Percentiles rank a stretch among this genome's conserved stretches.
These are phyloP conservation scores for Channa argus DNA, from an alignment of 2,113 vertebrate species.

Conservation along the genomic window DNA sequence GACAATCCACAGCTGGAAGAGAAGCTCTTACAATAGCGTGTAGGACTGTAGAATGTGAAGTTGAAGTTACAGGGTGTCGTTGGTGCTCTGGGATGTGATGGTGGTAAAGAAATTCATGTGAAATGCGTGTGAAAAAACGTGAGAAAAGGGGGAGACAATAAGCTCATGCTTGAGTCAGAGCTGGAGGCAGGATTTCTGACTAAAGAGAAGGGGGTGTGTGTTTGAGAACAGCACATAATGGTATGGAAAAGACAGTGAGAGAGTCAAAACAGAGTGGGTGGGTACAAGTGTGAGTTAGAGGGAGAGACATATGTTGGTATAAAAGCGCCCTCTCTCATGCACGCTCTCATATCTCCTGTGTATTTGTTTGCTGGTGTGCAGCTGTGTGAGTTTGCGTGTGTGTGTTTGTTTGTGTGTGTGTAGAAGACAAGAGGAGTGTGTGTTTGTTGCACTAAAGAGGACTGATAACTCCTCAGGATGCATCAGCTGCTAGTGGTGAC, in stretches of 20 bases:
- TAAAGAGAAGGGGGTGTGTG: constrained; percentile 41
- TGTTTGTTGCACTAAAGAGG: constrained; percentile 63
- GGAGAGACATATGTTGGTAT: constrained; percentile 82
- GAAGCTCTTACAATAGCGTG: no score
- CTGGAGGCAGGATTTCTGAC: constrained; percentile 41
- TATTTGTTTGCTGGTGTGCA: constrained; percentile 54
- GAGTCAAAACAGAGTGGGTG: constrained; percentile 67
- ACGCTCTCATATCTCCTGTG: constrained; percentile 78
- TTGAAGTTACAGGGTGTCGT: constrained; percentile 45
- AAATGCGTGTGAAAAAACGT: constrained; percentile 21
- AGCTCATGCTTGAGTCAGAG: constrained; percentile 8
- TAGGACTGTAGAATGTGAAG: background rate
- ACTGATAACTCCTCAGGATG: constrained; percentile 83
- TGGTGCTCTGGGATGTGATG: constrained; percentile 72
- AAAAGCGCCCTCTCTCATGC: constrained; percentile 86
- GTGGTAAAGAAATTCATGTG: constrained; percentile 53
- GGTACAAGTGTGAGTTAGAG: constrained; percentile 70
- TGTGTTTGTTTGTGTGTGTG: constrained; percentile 6
- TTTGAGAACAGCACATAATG: constrained; percentile 73
- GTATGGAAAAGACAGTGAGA: constrained; percentile 67
- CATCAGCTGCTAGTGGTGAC: constrained; percentile 79
- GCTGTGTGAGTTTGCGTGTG: constrained; percentile 1
- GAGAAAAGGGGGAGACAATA: constrained; percentile 42
- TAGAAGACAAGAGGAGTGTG: constrained; percentile 35
- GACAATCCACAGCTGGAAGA: background rate